phyloP scores from a whole-genome alignment of 2,888 invertebrate species.

The Ochlodes sylvanus region DNA sequence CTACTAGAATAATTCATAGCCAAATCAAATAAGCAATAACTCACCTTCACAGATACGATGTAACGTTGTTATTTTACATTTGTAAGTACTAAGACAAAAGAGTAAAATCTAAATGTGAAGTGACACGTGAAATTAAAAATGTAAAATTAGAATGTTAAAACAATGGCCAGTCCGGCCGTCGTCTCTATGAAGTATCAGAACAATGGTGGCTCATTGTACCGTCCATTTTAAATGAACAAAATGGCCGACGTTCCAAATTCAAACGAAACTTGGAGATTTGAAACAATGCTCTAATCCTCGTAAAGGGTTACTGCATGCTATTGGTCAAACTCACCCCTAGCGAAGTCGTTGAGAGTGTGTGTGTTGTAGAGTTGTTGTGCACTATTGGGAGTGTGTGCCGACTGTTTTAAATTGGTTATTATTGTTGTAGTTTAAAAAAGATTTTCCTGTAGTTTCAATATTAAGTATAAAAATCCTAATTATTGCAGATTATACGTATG shows the following conservation, averaged over 20 bases:
- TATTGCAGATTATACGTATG: too few relatives aligned
- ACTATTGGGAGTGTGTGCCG: background rate
- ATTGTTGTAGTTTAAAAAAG: background rate
- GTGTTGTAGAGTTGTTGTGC: constrained; percentile 3
- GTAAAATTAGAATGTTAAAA: constrained; percentile 74
- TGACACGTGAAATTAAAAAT: constrained; percentile 53
- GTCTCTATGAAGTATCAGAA: constrained; percentile 60
- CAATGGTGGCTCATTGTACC: constrained; percentile 77
- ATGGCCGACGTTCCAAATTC: constrained; percentile 75
- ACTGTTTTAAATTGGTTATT: background rate
- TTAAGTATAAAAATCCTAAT: too few relatives aligned
- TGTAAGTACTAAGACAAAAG: constrained; percentile 13
- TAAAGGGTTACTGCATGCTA: constrained; percentile 81
- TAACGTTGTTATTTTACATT: background rate
- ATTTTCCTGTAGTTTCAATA: too few relatives aligned
- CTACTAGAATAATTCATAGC: too few relatives aligned
- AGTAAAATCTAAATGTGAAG: constrained; percentile 30
- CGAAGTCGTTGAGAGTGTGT: constrained; percentile 48
- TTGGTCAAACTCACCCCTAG: constrained; percentile 77
- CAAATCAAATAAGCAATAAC: background rate
- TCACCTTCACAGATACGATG: background rate
- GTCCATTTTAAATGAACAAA: constrained; percentile 85
- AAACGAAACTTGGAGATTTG: constrained; percentile 67
- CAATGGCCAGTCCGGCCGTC: constrained; percentile 67
- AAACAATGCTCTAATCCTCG: constrained; percentile 81